These are phyloP conservation scores for Apamea anceps DNA, from an alignment of 2,888 invertebrate species.

Conservation along the genomic window DNA sequence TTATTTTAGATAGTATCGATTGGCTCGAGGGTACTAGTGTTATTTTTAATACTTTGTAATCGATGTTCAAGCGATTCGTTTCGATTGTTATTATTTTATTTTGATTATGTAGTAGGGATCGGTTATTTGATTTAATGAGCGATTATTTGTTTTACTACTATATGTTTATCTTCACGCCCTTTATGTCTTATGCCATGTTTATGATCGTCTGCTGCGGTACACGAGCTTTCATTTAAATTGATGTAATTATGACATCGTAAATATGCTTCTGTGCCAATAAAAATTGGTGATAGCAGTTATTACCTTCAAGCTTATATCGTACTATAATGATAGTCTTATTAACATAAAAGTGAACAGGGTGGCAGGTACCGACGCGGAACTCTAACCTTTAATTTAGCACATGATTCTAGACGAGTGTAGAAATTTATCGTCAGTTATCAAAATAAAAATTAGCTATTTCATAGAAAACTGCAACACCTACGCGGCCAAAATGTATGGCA, in stretches of 20 bases:
- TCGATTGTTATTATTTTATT: slow-evolving; percentile 54
- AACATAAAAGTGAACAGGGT: background rate
- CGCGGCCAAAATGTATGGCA: background rate
- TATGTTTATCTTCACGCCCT: slow-evolving; percentile 36
- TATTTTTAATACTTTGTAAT: slow-evolving; percentile 44
- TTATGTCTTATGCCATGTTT: background rate
- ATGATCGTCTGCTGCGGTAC: background rate
- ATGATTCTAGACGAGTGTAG: background rate
- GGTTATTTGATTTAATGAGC: slow-evolving; percentile 48
- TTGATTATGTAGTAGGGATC: slow-evolving; percentile 37
- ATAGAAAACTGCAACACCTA: background rate
- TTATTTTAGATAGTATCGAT: slow-evolving; percentile 65
- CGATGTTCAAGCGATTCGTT: slow-evolving; percentile 44
- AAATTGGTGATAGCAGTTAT: background rate
- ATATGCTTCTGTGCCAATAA: background rate
- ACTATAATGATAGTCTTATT: background rate
- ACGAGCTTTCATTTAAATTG: background rate
- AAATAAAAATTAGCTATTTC: background rate
- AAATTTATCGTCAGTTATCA: background rate
- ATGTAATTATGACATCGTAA: background rate
- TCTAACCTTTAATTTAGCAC: background rate
- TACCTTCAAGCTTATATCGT: background rate
- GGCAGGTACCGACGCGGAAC: background rate
- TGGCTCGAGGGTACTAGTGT: slow-evolving; percentile 49
- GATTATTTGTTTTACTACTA: slow-evolving; percentile 29